Base-by-base conservation (phyloP, 1,140 invertebrate genomes). In the Copidosoma floridanum region DNA sequence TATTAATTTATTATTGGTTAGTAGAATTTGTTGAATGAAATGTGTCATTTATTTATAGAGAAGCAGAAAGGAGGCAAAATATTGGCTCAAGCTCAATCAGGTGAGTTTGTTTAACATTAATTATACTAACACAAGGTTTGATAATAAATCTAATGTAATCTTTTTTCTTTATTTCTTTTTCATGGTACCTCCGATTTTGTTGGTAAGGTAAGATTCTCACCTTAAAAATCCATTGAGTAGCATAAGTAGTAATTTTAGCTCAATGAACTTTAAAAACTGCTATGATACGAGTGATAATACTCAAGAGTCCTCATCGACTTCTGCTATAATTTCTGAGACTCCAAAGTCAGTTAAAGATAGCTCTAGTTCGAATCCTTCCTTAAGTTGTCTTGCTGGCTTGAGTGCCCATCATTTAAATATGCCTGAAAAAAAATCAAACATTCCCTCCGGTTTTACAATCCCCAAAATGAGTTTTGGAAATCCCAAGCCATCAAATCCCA, bases 131-230 rank as follows among this genome's bases (percentile, higher is more conserved):
- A 55, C 38, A 50, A 38, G 32, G 11, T 43, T 29, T 24, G 23
- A 40, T 12, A 41, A 54, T 23, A 38, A 59, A 59, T 48, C 27
- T 54, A 58, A 51, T 14, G 46, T 40, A 56, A 46, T 61, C 63
- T 64, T 60, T 59, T 66, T 74, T 70, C 29, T 69, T 72, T 54
- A 71, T 80, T 72, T 70, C 73, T 76, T 66, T 84, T 80, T 79
- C 79, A 76, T 80, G 77, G 77, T 71, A 60, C 57, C 56, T 63
- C 16, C 37, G 27, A 35, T 57, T 71, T 69, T 69, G 68, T 79
- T 74, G 72, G 79, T 73, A 84, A 85, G 83, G 83, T 84, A 85
- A 84, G 83, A 64, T 78, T 70, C 63, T 57, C 52, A 52, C 52
- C 52, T 18, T 46, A 20, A 62, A 57, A 29, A 54, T 41, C 3